phyloP scores from a whole-genome alignment of 2,888 invertebrate species.

The Drosophila vallismaia region DNA sequence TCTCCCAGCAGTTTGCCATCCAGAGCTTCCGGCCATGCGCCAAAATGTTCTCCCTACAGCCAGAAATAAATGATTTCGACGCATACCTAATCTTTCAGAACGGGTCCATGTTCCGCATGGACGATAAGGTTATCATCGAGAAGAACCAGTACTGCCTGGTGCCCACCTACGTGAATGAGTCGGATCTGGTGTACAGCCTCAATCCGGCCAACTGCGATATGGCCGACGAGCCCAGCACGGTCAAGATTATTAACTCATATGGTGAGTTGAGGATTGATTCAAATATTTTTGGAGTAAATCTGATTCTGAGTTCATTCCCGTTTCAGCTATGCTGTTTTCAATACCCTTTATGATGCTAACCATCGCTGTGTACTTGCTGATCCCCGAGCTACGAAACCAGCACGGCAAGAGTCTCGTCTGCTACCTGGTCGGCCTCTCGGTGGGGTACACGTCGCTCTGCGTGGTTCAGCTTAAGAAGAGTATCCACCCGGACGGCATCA shows the following conservation, averaged over 20 bases:
- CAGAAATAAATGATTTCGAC: conserved; percentile 62
- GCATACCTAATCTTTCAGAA: conserved; percentile 74
- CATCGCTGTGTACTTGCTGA: conserved; percentile 88
- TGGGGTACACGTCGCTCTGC: conserved; percentile 87
- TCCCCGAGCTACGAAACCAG: conserved; percentile 89
- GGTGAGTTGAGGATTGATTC: conserved; percentile 56
- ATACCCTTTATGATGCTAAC: conserved; percentile 90
- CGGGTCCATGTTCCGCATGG: conserved; percentile 74
- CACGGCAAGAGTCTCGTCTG: conserved; percentile 92
- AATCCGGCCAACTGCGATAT: conserved; percentile 80
- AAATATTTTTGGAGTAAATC: not conserved
- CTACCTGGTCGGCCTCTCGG: conserved; percentile 88
- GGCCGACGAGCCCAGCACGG: conserved; percentile 55
- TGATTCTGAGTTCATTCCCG: not conserved
- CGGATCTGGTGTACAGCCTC: conserved; percentile 64
- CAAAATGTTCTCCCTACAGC: conserved; percentile 64
- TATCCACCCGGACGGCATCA: conserved; percentile 38
- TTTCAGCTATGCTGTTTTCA: conserved; percentile 88
- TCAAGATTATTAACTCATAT: conserved; percentile 78
- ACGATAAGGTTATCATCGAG: conserved; percentile 62
- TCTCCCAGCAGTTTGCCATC: conserved; percentile 65
- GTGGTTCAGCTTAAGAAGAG: conserved; percentile 56
- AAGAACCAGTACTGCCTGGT: conserved; percentile 79
- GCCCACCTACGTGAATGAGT: conserved; percentile 61
- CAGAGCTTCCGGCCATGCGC: conserved; percentile 70